Conservation (phyloP, 2,888 invertebrate genomes). For the Cacoxenus indagator region DNA sequence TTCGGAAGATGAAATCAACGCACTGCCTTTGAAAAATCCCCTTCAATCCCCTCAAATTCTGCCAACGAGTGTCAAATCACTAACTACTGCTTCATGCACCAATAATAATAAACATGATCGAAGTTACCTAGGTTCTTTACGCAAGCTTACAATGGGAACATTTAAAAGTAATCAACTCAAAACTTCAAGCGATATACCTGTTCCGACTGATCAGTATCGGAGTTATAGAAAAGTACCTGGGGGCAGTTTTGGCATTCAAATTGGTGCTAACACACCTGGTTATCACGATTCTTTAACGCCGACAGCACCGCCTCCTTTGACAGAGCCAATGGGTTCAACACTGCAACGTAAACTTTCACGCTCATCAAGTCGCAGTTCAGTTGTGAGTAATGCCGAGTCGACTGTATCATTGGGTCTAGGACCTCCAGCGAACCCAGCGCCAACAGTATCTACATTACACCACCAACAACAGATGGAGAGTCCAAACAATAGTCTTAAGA, state of each 20-base stretch:
- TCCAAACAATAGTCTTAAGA: conserved; percentile 66
- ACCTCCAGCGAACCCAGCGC: conserved; percentile 62
- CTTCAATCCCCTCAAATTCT: conserved; percentile 56
- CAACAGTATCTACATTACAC: conserved; percentile 46
- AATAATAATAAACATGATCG: conserved; percentile 63
- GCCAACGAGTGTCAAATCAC: conserved; percentile 35
- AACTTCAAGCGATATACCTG: conserved; percentile 74
- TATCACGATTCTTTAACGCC: conserved; percentile 56
- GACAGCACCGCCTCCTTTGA: conserved; percentile 36
- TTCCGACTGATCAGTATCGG: conserved; percentile 84
- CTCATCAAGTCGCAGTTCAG: conserved; percentile 59
- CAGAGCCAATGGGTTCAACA: conserved; percentile 10
- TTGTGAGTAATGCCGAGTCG: conserved; percentile 46
- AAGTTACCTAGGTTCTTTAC: conserved; percentile 77
- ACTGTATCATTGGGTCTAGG: conserved; percentile 42
- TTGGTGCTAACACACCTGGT: conserved; percentile 68
- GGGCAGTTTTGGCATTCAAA: conserved; percentile 71
- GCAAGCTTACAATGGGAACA: conserved; percentile 75
- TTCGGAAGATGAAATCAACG: conserved; percentile 73
- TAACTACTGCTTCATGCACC: conserved; percentile 49
- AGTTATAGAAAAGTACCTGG: conserved; percentile 80
- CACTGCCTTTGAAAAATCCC: conserved; percentile 61
- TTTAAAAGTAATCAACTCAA: conserved; percentile 71
- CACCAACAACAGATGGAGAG: conserved; percentile 56
- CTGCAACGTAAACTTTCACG: conserved; percentile 49